Evolutionary conservation across 2,113 vertebrate genomes (phyloP).

Genomic region (Delphinapterus leucas): DNA sequence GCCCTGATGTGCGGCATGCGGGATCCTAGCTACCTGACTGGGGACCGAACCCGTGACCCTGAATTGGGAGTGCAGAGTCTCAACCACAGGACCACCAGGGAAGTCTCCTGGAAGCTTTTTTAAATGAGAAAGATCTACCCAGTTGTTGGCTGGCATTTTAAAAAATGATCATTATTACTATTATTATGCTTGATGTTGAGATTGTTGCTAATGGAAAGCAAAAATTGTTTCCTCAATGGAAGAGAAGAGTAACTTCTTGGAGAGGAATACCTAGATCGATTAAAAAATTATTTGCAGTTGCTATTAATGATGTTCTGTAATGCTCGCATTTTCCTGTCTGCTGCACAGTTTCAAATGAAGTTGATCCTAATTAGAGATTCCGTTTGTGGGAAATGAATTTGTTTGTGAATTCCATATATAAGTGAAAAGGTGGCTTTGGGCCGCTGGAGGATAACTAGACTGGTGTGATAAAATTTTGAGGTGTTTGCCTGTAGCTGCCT

Average conservation of each 20-base stretch:
- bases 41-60: no score
- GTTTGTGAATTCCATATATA: not conserved
- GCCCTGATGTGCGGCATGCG: fast-evolving
- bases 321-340: not conserved
- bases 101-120: not conserved
- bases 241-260: not conserved
- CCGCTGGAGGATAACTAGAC: not conserved
- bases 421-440: not conserved
- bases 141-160: not conserved
- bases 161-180: not conserved
- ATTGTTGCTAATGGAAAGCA: not conserved
- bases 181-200: not conserved
- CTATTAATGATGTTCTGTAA: not conserved
- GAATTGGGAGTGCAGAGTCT: no score
- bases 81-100: no score
- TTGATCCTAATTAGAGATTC: not conserved
- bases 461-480: not conserved
- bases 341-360: conserved; percentile 4
- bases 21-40: no score
- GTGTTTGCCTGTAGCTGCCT: not conserved
- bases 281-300: conserved; percentile 1
- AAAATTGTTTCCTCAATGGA: not conserved
- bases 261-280: not conserved
- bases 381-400: conserved; percentile 5
- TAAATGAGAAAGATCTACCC: not conserved